Conservation (phyloP, 2,797 vertebrate species). For the Thripadectes ignobilis region DNA sequence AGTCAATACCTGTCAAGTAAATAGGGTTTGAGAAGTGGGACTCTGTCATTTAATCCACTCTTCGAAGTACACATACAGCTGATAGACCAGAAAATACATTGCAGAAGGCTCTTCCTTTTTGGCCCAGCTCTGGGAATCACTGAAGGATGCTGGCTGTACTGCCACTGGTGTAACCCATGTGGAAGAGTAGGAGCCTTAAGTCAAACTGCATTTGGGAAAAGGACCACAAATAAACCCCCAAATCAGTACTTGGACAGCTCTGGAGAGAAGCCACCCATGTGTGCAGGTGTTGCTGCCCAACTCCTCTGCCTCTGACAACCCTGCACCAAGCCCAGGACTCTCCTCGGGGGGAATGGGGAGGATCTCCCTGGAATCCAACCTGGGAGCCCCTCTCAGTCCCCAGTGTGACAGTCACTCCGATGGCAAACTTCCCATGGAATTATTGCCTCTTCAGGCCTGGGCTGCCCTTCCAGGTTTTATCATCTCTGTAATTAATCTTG, state of each 20-base stretch:
- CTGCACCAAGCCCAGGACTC: not conserved
- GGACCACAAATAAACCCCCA: not conserved
- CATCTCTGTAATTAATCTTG: slow-evolving; percentile 3
- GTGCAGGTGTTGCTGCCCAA: not conserved
- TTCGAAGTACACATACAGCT: not conserved
- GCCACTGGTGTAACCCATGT: rapidly evolving
- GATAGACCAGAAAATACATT: not conserved
- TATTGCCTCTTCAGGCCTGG: not conserved
- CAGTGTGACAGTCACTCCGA: not conserved
- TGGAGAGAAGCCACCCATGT: rapidly evolving
- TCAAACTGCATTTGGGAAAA: not conserved
- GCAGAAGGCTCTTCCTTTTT: not conserved
- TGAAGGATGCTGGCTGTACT: not conserved
- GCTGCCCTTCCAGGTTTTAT: not conserved
- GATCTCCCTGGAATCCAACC: not conserved
- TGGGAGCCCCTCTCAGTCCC: not conserved
- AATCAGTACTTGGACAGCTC: not conserved
- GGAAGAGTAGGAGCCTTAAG: not conserved
- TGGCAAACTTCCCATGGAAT: not conserved
- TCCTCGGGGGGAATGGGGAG: not conserved
- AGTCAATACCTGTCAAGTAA: not conserved
- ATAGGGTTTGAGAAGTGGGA: not conserved
- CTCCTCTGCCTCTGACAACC: not conserved
- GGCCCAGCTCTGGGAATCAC: not conserved
- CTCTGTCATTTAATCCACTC: not conserved